phyloP scores from a whole-genome alignment of 2,888 invertebrate genomes.

The Tinea pellionella region DNA sequence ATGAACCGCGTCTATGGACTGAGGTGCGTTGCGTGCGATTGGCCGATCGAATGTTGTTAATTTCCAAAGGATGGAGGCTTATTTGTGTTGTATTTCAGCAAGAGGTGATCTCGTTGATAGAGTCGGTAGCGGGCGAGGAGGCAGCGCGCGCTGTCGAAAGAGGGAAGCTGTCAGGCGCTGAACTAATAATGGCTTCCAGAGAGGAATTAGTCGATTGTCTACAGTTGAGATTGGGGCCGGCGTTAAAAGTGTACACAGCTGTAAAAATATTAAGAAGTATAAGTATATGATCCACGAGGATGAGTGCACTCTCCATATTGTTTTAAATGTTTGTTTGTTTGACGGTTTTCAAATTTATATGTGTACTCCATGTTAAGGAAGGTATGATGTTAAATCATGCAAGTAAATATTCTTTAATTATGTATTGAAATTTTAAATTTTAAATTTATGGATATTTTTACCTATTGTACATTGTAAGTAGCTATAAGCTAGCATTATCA shows the following conservation, averaged over 20 bases:
- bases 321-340: neutral
- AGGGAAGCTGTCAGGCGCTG: slow-evolving; percentile 81
- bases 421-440: too few relatives aligned
- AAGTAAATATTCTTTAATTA: too few relatives aligned
- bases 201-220: slow-evolving; percentile 81
- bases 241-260: slow-evolving; percentile 83
- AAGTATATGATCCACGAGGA: slow-evolving; percentile 27
- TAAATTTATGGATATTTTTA: too few relatives aligned
- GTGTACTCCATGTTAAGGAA: too few relatives aligned
- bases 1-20: slow-evolving; percentile 42
- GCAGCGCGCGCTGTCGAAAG: slow-evolving; percentile 38
- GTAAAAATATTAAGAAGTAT: slow-evolving; percentile 62
- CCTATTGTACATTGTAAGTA: too few relatives aligned
- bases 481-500: too few relatives aligned
- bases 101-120: slow-evolving; percentile 39
- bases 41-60: too few relatives aligned
- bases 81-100: slow-evolving; percentile 27
- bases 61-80: too few relatives aligned
- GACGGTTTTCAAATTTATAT: too few relatives aligned
- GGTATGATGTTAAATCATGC: too few relatives aligned
- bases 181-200: slow-evolving; percentile 85
- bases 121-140: slow-evolving; percentile 36
- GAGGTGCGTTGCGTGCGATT: too few relatives aligned
- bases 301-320: neutral
- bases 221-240: slow-evolving; percentile 85